Evolutionary conservation across 1,140 invertebrate species (phyloP).

Genomic region (Eueides isabella): DNA sequence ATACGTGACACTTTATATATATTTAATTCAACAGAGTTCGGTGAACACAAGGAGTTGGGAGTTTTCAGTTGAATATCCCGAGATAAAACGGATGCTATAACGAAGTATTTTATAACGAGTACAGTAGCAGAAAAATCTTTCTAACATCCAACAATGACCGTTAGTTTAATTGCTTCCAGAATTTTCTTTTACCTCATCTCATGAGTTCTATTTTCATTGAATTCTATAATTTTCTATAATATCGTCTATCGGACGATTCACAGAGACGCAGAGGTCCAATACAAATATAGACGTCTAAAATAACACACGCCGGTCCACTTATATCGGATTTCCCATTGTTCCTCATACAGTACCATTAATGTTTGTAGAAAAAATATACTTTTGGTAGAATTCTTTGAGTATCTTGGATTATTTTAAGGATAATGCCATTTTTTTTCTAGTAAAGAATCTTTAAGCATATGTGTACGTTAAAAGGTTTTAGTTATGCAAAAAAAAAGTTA

Average conservation of each 20-base stretch:
- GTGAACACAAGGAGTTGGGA: no score
- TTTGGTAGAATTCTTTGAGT: constrained; percentile 41
- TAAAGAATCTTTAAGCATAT: background rate
- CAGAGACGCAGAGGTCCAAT: constrained; percentile 24
- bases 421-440: background rate
- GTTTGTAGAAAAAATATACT: constrained; percentile 51
- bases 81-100: no score
- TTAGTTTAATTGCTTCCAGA: background rate
- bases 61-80: no score
- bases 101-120: no score
- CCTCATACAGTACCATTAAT: constrained; percentile 68
- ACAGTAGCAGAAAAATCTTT: no score
- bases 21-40: no score
- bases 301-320: constrained; percentile 37
- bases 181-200: background rate
- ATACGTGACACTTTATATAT: no score
- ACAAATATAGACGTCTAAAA: constrained; percentile 39
- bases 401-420: background rate
- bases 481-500: no score
- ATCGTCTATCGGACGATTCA: constrained; percentile 25
- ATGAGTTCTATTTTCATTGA: constrained; percentile 10
- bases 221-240: constrained; percentile 26
- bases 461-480: no score
- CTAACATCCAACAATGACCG: background rate
- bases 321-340: constrained; percentile 77